Conservation (phyloP, 2,797 vertebrate genomes). For the Mus spretus region DNA sequence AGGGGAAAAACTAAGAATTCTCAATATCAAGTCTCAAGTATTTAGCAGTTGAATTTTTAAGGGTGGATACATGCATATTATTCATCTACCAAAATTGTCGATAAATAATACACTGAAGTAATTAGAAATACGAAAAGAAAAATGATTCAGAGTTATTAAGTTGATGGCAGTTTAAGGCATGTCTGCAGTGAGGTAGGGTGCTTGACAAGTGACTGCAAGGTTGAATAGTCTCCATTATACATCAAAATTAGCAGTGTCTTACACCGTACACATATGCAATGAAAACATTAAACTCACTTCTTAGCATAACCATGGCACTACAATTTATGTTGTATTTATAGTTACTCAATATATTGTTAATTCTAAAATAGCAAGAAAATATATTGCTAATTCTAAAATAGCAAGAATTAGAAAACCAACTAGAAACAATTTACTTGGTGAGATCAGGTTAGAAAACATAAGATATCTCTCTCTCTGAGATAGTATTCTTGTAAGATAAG, state of each 20-base stretch:
- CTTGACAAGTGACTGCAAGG: neutral
- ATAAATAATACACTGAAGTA: neutral
- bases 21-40: neutral
- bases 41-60: neutral
- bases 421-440: constrained; percentile 50
- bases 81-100: neutral
- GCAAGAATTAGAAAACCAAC: neutral
- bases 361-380: neutral
- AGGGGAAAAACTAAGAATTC: neutral
- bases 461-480: neutral
- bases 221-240: neutral
- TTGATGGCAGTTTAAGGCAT: neutral
- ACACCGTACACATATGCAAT: neutral
- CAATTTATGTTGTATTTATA: neutral
- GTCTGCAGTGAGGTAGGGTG: neutral
- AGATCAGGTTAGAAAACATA: neutral
- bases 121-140: neutral
- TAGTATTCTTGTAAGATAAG: neutral
- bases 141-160: neutral
- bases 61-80: neutral
- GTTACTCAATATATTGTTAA: neutral
- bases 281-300: neutral
- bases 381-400: neutral
- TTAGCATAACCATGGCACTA: neutral
- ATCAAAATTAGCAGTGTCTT: neutral